Base-by-base conservation (phyloP, 2,888 invertebrate species). In the Cryptus armator region DNA sequence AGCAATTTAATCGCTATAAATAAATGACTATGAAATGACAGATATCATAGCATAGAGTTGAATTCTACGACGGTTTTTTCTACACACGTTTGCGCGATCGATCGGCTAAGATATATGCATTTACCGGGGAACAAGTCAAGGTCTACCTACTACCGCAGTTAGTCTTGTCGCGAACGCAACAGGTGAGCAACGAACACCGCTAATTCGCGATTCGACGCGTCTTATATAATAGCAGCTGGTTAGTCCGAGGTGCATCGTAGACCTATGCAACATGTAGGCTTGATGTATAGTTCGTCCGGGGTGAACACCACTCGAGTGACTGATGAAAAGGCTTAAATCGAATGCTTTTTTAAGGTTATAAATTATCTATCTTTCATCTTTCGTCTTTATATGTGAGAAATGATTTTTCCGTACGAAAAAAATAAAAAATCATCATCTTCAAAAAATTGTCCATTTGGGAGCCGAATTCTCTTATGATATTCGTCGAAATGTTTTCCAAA, bases 161-260 rank as follows among this genome's bases (percentile, higher is more conserved):
- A 9, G 37, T 37, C 37, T 37, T 37, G 37, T 77, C 53, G 79
- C 70, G 81, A 87, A 80, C 78, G 85, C 87, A 87, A 87, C 87
- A 87, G 86, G 87, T 86, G 86, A 85, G 78, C 64, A 78, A 68
- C 74, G 75, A 56, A 72, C 77, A 43, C 75, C 62, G 48, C 76
- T 85, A 83, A 83, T 76, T 37, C 37, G 76, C 76, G 67, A 84
- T 72, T 84, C 81, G 66, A 67, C 72, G 81, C 80, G 80, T 84
- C 81, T 84, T 84, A 84, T 77, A 71, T 81, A 84, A 84, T 66
- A 76, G 64, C 70, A 76, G 64, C 44, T 64, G 68, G 75, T 75
- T 80, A 71, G 79, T 75, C 16, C 24, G 46, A n/a, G 71, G 44
- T 64, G 53, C 46, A 43, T 14, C 37, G 16, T 12, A 16, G 44